Base-by-base conservation (phyloP, 2,888 invertebrate genomes). In the Aricia artaxerxes region DNA sequence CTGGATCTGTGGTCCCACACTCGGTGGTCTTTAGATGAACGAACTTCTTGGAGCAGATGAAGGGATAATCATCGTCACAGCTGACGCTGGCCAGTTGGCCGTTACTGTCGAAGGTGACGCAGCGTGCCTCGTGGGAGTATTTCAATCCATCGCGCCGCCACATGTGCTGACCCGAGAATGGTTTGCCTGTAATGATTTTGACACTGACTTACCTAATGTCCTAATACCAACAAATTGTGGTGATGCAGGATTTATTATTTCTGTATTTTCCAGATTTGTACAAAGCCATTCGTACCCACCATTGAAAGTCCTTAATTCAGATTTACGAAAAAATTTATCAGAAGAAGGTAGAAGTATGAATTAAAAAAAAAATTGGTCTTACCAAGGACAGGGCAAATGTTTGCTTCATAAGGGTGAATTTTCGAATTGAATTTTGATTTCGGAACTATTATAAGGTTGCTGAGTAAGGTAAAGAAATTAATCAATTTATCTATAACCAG, bases 1-100 rank as follows among this genome's bases (percentile, higher is more conserved):
- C 78, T 49, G 78, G 31, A 13, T 78, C 78, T 4, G 69, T 49
- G 44, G 78, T 78, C 2, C 78, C 78, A 44, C 78, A 78, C 16
- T 78, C 69, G 0, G 31, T 7, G 24, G 31, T 64, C 13, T 31
- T 49, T 5, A 69, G 64, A 69, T 31, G n/a, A 13, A 31, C 13
- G 4, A 35, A 24, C 31, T 69, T 44, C 44, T 49, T 78, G 31
- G 31, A 72, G 78, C 78, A 78, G 31, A 78, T 11, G 31, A 64
- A 78, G 1, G 78, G 78, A 49, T 69, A 35, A 31, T 24, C 11
- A 1, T 49, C 0, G 4, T 40, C 24, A 49, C 78, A 78, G 49
- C n/a, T 72, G 11, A 11, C 31, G 24, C 69, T 78, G 24, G 24
- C 7, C 16, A 77, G 57, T 11, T 44, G 24, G 11, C 78, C 78